Base-by-base conservation (phyloP, 2,888 invertebrate species). In the Horisme vitalbata region DNA sequence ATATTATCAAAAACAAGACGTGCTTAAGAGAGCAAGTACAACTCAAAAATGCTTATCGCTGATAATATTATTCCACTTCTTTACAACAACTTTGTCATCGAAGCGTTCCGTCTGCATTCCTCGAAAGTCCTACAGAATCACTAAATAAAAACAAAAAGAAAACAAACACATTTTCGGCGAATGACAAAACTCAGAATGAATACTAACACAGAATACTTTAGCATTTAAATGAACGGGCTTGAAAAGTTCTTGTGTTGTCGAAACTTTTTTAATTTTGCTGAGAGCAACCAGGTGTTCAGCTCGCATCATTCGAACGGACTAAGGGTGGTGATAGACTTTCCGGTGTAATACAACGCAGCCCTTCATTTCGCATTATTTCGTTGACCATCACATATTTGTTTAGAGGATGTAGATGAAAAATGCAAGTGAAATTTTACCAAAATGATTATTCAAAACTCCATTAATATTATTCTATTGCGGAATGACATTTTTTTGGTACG, bases 221-320 rank as follows among this genome's bases (percentile, higher is more conserved):
- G 80, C 79, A 84, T 84, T 84, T 83, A 83, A 85, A 85, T 83
- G 82, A 82, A 81, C 70, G 82, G 72, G 76, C 78, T 75, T 77
- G 61, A 67, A 59, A 75, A 79, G 70, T 76, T 77, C 67, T 70
- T 70, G 71, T 77, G 78, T 81, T 71, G 71, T 71, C 69, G 69
- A 78, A 86, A 88, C 83, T 88, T 88, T 88, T 87, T 87, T 88
- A 88, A 88, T 88, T 87, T 87, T 75, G 82, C 70, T 73, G 78
- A 76, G 79, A 79, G 79, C 62, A 74, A 69, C 77, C 86, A 87
- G 87, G 86, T 87, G 87, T 75, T 73, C 66, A 55, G 63, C 71
- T 70, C 71, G 75, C 79, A 81, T 83, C 84, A 78, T 65, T 63
- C 66, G 57, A 68, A 64, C 32, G 23, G 52, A 51, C 46, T 49